Evolutionary conservation across 2,113 vertebrate species (phyloP), one percentile per base, ranked within the genome.

Genomic region (Tyrannus savana): DNA sequence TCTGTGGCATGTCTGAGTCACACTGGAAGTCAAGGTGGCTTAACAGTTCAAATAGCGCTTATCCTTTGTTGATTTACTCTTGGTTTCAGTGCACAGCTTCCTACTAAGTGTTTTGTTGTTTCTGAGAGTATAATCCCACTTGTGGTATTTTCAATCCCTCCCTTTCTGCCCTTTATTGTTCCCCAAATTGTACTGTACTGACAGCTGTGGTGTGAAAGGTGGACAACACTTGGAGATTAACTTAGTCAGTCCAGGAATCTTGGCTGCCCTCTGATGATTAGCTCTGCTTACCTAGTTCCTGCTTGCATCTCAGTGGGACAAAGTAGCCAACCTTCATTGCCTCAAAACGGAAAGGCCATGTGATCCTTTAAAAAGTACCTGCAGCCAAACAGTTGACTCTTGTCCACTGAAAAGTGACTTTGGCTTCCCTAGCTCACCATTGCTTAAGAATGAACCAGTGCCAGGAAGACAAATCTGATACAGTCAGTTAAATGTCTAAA

Each of bases 341-440:
- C 19, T 55, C 0, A 0, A 47, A 87, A 76, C 7, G 27, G 33
- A 73, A n/a, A 69, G 24, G 23, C 0, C 2, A 22, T 22, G 27
- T 0, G 9, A 63, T 28, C 37, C 25, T 64, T 71, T 21, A 50
- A 14, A 63, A 81, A 53, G 19, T 18, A 75, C 10, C 56, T 53
- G 13, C 12, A 64, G 47, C 10, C 41, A 41, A 56, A 7, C 3
- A 72, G 22, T 11, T 66, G 10, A 52, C 16, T 84, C 33, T 31
- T 68, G 19, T 24, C 25, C 37, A 33, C 5, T 64, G 35, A 28
- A 52, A 56, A 74, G 25, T 21, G 33, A 15, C 17, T 58, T 64
- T 60, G 55, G 30, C 18, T 95, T 80, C 71, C 39, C 42, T 28
- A 88, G 2, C 16, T 12, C 23, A 53, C 8, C 2, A 1, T 10